Percentiles rank a stretch among this genome's conserved stretches.
Conservation (phyloP, 2,888 invertebrate species). For the Megastigmus dorsalis region DNA sequence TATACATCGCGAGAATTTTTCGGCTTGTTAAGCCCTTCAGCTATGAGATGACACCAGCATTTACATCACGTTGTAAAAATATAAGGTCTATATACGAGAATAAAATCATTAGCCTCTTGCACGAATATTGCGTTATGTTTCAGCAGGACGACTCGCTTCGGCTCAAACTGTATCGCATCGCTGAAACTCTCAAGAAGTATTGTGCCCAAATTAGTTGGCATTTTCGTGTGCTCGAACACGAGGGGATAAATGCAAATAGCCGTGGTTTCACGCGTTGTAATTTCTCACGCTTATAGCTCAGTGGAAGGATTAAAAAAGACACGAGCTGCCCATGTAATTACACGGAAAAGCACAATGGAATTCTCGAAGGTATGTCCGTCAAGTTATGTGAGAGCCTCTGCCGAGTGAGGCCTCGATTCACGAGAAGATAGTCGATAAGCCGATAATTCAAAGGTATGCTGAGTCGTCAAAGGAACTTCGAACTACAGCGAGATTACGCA, state of each 20-base stretch:
- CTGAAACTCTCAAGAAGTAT: no score
- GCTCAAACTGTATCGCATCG: no score
- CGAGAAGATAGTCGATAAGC: constrained; percentile 65
- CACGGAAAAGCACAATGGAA: constrained; percentile 68
- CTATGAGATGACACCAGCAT: constrained; percentile 11
- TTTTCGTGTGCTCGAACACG: no score
- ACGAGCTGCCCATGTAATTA: constrained; percentile 67
- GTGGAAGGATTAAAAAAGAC: constrained; percentile 12
- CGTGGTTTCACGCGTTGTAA: constrained; percentile 21
- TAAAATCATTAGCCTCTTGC: no score
- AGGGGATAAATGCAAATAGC: no score
- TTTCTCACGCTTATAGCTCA: constrained; percentile 60
- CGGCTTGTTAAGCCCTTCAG: constrained; percentile 21
- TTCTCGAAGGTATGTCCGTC: constrained; percentile 66
- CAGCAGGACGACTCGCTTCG: no score
- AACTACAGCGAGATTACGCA: constrained; percentile 28
- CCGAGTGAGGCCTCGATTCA: constrained; percentile 22
- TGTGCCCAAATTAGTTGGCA: no score
- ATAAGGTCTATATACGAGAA: no score
- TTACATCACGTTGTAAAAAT: no score
- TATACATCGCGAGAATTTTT: constrained; percentile 51
- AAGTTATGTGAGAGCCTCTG: constrained; percentile 59
- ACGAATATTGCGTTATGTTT: no score
- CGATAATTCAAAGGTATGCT: constrained; percentile 67
- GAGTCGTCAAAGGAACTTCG: constrained; percentile 47